Evolutionary conservation across 2,888 invertebrate species (phyloP).

Genomic region (Erynnis tages): DNA sequence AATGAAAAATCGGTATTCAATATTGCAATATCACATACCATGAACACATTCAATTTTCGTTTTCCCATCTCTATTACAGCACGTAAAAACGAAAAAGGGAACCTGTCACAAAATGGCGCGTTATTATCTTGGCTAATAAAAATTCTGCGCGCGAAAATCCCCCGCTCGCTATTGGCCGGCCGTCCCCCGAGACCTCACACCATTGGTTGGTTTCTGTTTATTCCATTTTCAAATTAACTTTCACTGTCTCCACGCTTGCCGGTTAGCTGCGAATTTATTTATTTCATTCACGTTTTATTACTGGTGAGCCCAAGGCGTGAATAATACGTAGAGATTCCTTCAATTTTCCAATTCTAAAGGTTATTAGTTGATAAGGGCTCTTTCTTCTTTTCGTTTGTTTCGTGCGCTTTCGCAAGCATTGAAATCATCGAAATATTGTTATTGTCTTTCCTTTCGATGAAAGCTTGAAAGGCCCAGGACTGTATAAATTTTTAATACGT

Average conservation of each 20-base stretch:
- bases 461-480: too few relatives aligned
- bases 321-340: constrained; percentile 33
- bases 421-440: too few relatives aligned
- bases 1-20: background rate
- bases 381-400: too few relatives aligned
- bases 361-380: too few relatives aligned
- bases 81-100: constrained; percentile 61
- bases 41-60: constrained; percentile 39
- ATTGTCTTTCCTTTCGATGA: too few relatives aligned
- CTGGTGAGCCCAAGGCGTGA: constrained; percentile 36
- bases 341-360: too few relatives aligned
- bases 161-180: constrained; percentile 60
- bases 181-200: constrained; percentile 58
- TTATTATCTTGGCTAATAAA: constrained; percentile 80
- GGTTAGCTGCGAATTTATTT: constrained; percentile 65
- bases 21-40: background rate
- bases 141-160: constrained; percentile 80
- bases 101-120: constrained; percentile 77
- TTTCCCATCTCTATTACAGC: constrained; percentile 43
- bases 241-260: constrained; percentile 61
- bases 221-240: constrained; percentile 82
- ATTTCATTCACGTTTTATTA: constrained; percentile 59
- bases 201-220: constrained; percentile 72
- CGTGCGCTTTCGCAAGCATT: too few relatives aligned
- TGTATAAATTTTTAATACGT: too few relatives aligned